Percentiles rank a stretch among this genome's conserved stretches.
These are phyloP conservation scores for Macropus fuliginosus DNA, from an alignment of 2,797 vertebrate species.

Conservation along the genomic window DNA sequence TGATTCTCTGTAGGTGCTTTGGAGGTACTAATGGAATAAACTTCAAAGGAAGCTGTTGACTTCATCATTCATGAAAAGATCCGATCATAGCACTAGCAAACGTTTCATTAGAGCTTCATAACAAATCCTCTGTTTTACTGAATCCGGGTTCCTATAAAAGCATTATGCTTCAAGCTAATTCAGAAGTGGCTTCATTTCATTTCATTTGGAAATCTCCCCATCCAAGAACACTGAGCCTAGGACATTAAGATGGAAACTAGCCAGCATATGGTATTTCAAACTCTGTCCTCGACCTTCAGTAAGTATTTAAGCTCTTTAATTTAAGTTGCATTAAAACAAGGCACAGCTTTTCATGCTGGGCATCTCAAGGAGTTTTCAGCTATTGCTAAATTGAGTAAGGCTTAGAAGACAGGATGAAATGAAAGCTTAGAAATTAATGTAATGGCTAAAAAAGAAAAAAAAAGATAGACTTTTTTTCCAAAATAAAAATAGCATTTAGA, in stretches of 20 bases:
- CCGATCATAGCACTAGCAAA: background rate
- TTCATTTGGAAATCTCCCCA: conserved; percentile 60
- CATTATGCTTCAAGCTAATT: background rate
- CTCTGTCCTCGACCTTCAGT: conserved; percentile 60
- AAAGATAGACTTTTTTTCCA: conserved; percentile 39
- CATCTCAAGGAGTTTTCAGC: conserved; percentile 62
- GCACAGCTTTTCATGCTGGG: conserved; percentile 64
- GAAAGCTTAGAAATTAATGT: conserved; percentile 23
- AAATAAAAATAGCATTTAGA: conserved; percentile 58
- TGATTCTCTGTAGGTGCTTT: background rate
- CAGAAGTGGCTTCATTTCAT: background rate
- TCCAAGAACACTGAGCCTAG: conserved; percentile 41
- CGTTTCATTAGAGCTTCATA: background rate
- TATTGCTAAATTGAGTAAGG: conserved; percentile 49
- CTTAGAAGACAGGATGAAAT: conserved; percentile 55
- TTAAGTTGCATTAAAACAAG: conserved; percentile 36
- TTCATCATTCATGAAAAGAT: background rate
- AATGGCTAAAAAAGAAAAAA: conserved; percentile 41
- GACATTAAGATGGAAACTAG: conserved; percentile 54
- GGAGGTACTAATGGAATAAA: background rate
- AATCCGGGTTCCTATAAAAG: conserved; percentile 1
- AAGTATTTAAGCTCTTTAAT: conserved; percentile 71
- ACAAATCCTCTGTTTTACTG: background rate
- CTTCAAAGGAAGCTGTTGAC: background rate
- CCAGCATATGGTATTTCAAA: conserved; percentile 58